Base-by-base conservation (phyloP, 35 echinoderm and acorn worm species). In the Acanthaster planci region DNA sequence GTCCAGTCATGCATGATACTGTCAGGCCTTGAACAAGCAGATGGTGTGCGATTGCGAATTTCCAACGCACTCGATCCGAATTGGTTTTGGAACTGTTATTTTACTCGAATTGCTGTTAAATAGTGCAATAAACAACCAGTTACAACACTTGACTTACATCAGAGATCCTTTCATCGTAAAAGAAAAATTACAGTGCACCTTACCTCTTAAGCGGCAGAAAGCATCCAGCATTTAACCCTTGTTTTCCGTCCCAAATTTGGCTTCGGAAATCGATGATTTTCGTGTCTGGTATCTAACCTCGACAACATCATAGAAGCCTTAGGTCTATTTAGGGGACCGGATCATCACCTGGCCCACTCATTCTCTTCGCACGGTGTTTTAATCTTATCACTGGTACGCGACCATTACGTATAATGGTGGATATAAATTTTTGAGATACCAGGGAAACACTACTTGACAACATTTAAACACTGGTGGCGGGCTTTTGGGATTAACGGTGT, bases 181-280 rank as follows among this genome's bases (percentile, higher is more conserved):
- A 35, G 30, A 7, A 72, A 30, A 26, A 72, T 67, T 47, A 47
- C 42, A 47, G 4, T 6, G 42, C 42, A 72, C 30, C 27, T 72
- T 72, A 72, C 29, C 14, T 72, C 64, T 26, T 10, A 21, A 72
- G 29, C 64, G 23, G 26, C 26, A 72, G 14, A 72, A 72, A 16
- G n/a, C 64, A 35, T 26, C 29, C 4, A 9, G 0, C 15, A 29
- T 72, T 72, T 10, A 72, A 72, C 2, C 34, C 64, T 14, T 34
- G 34, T 26, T 72, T 21, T 21, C 64, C 64, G 64, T 72, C 56
- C 19, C 7, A 72, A 72, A 72, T 35, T 14, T n/a, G 19, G 64
- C 34, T 29, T 72, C 30, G 64, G 64, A 72, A 72, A 72, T 72
- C 64, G 34, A 72, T 72, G 30, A 72, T 72, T 72, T 72, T 72